Percentiles rank a stretch among this genome's conserved stretches.
phyloP scores from a whole-genome alignment of 2,113 vertebrate genomes.

The Epinephelus lanceolatus region DNA sequence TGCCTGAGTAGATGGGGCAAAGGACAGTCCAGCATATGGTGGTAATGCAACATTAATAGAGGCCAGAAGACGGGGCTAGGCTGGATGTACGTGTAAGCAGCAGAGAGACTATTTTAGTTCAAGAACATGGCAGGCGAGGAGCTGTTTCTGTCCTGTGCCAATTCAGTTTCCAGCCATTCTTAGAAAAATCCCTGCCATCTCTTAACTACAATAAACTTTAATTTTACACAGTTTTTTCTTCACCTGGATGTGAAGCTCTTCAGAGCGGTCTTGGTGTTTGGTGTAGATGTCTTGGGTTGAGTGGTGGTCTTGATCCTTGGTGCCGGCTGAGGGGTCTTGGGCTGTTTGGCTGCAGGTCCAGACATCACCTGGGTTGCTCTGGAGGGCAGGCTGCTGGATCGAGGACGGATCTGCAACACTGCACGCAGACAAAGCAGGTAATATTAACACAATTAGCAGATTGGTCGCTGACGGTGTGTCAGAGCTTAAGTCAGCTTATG shows the following conservation, averaged over 20 bases:
- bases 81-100: too few relatives aligned
- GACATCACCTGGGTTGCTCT: constrained; percentile 76
- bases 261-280: constrained; percentile 72
- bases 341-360: constrained; percentile 55
- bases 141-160: too few relatives aligned
- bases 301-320: constrained; percentile 69
- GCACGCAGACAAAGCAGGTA: constrained; percentile 18
- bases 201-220: not conserved
- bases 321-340: constrained; percentile 80
- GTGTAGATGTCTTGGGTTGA: constrained; percentile 81
- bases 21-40: too few relatives aligned
- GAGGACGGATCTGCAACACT: constrained; percentile 78
- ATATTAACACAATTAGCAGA: not conserved
- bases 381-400: constrained; percentile 78
- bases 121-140: too few relatives aligned
- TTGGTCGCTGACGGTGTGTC: not conserved
- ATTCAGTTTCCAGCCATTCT: too few relatives aligned
- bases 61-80: too few relatives aligned
- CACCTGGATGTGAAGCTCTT: constrained; percentile 58
- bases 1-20: too few relatives aligned
- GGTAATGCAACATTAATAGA: too few relatives aligned
- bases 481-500: constrained; percentile 3
- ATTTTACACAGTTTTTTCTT: not conserved
- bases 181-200: too few relatives aligned
- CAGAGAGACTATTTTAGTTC: too few relatives aligned